Percentiles rank a stretch among this genome's conserved stretches.
These are phyloP conservation scores for Galago senegalensis DNA, from an alignment of 2,797 vertebrate genomes.

Conservation along the genomic window DNA sequence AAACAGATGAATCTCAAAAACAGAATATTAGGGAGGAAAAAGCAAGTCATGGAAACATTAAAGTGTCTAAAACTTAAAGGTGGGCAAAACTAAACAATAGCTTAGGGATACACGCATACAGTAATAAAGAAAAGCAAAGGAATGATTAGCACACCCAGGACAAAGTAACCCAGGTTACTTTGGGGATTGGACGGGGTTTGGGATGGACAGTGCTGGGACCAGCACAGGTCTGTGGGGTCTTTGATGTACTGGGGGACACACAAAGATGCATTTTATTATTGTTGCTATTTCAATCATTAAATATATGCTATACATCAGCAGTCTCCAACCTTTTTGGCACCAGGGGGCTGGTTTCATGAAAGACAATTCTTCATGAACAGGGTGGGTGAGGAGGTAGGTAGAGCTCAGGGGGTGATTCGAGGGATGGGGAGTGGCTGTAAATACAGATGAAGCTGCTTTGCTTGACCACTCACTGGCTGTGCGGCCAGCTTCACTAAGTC, in stretches of 20 bases:
- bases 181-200: neutral
- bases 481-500: too few relatives aligned
- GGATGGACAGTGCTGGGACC: neutral
- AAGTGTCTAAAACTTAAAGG: neutral
- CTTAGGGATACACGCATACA: neutral
- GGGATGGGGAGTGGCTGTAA: too few relatives aligned
- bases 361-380: too few relatives aligned
- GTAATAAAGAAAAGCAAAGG: neutral
- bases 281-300: neutral
- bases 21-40: neutral
- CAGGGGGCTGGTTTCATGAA: too few relatives aligned
- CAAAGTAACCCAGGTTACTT: neutral
- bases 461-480: too few relatives aligned
- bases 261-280: neutral
- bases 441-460: too few relatives aligned
- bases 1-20: constrained; percentile 17
- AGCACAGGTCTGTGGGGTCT: neutral
- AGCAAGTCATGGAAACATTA: neutral
- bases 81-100: neutral
- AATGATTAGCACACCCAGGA: neutral
- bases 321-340: too few relatives aligned
- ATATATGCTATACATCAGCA: neutral
- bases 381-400: too few relatives aligned
- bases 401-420: too few relatives aligned
- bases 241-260: neutral